These are phyloP conservation scores for Gryon sp. DNA, from an alignment of 1,140 invertebrate genomes.

Conservation along the genomic window DNA sequence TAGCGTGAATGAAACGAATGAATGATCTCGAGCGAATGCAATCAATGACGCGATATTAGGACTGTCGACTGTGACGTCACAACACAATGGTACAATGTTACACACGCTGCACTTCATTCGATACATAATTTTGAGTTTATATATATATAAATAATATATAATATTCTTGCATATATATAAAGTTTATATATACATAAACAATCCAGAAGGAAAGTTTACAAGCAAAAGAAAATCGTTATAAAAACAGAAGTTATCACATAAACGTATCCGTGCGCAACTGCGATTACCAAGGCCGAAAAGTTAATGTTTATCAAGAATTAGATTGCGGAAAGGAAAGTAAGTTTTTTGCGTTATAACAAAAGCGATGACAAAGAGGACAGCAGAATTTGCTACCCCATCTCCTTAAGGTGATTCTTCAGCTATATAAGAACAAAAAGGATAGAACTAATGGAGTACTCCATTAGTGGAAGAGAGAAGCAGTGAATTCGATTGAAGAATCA, in stretches of 20 bases:
- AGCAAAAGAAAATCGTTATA: conserved; percentile 8
- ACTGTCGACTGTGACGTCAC: conserved; percentile 73
- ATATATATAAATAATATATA: conserved; percentile 15
- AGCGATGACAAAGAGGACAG: conserved; percentile 1
- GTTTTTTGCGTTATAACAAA: not conserved
- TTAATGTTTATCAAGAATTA: conserved; percentile 1
- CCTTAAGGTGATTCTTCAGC: too few species aligned
- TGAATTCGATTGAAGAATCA: too few species aligned
- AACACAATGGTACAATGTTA: conserved; percentile 67
- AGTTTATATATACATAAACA: not conserved
- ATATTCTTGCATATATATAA: not conserved
- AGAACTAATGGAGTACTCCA: too few species aligned
- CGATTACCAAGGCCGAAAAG: conserved; percentile 17
- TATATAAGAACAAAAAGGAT: too few species aligned
- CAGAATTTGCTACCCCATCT: conserved; percentile 4
- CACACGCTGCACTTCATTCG: conserved; percentile 64
- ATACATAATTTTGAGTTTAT: conserved; percentile 49
- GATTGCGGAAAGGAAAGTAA: not conserved
- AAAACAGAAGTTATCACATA: conserved; percentile 8
- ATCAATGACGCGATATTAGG: conserved; percentile 66
- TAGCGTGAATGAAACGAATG: conserved; percentile 11
- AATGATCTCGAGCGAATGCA: conserved; percentile 21
- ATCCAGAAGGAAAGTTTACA: conserved; percentile 17
- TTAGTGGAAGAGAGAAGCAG: too few species aligned
- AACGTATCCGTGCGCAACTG: conserved; percentile 15